Percentiles rank a stretch among this genome's conserved stretches.
Conservation (phyloP, 2,888 invertebrate species). For the Drosophila fungiperda region DNA sequence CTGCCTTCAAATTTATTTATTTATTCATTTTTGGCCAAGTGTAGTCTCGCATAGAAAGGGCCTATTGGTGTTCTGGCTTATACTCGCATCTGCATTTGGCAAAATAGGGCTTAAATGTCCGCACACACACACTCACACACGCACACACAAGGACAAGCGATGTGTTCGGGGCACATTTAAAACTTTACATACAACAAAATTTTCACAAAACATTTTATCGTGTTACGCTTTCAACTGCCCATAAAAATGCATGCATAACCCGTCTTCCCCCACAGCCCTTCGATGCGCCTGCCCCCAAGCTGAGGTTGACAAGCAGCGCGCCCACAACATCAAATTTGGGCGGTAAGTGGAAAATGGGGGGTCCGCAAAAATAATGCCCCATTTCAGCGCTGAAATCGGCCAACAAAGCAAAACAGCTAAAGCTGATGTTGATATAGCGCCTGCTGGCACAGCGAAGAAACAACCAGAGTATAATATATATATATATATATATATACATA, state of each 20-base stretch:
- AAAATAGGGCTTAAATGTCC: conserved; percentile 63
- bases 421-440: conserved; percentile 62
- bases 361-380: conserved; percentile 68
- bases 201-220: conserved; percentile 75
- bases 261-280: conserved; percentile 2
- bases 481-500: background rate
- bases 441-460: conserved; percentile 20
- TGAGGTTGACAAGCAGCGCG: conserved; percentile 19
- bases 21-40: background rate
- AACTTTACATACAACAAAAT: conserved; percentile 67
- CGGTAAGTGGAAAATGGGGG: background rate
- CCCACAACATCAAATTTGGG: background rate
- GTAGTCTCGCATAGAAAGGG: background rate
- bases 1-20: background rate
- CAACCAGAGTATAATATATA: background rate
- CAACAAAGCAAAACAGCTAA: conserved; percentile 54
- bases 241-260: conserved; percentile 74
- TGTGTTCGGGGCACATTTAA: conserved; percentile 66
- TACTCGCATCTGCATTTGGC: conserved; percentile 55
- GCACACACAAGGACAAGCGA: conserved; percentile 61
- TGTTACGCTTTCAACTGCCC: conserved; percentile 75
- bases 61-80: conserved; percentile 42
- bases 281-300: background rate
- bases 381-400: conserved; percentile 66
- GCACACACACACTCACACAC: conserved; percentile 27